These are phyloP conservation scores for Drosophila percnosoma DNA, from an alignment of 2,888 invertebrate species.

Conservation along the genomic window DNA sequence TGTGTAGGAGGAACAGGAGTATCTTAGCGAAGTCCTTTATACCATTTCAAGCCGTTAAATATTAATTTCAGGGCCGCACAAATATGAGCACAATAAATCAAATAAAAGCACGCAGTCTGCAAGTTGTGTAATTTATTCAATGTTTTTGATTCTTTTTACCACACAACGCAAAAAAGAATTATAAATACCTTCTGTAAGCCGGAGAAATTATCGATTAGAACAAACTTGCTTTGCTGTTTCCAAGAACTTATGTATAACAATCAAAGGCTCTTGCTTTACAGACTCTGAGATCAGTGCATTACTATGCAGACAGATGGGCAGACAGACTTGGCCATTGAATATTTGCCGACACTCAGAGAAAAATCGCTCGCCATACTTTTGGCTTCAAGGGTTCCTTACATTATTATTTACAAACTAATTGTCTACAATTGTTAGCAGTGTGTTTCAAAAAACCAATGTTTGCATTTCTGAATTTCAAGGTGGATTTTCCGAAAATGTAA, in stretches of 20 bases:
- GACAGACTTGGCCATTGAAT: background rate
- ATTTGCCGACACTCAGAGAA: background rate
- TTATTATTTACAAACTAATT: background rate
- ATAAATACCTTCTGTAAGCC: background rate
- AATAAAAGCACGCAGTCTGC: background rate
- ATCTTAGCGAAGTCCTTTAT: background rate
- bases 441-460: background rate
- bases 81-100: background rate
- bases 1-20: background rate
- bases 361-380: background rate
- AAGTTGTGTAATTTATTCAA: background rate
- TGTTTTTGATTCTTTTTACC: background rate
- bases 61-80: background rate
- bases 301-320: background rate
- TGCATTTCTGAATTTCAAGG: background rate
- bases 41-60: background rate
- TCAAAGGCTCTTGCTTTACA: background rate
- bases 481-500: background rate
- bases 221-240: background rate
- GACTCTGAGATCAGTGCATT: background rate
- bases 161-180: background rate
- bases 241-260: background rate
- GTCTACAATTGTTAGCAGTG: fast-evolving
- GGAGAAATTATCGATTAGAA: background rate
- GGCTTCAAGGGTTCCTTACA: background rate